These are phyloP conservation scores for Lithobates pipiens DNA, from an alignment of 2,797 vertebrate genomes.

Conservation along the genomic window DNA sequence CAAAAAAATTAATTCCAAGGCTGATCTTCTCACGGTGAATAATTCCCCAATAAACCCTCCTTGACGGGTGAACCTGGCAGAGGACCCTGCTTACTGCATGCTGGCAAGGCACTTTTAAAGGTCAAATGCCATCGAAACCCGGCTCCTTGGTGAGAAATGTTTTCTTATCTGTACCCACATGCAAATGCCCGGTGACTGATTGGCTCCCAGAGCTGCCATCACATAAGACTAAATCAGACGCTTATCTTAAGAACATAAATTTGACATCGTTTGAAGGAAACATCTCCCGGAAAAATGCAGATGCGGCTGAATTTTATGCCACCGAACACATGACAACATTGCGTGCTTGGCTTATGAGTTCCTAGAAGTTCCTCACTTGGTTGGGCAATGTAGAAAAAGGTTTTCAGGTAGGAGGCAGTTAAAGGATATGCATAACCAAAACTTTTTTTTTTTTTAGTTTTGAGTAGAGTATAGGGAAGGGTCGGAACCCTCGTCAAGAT, in stretches of 20 bases:
- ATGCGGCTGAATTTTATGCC: neutral
- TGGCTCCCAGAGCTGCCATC: constrained; percentile 51
- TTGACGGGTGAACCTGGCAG: constrained; percentile 33
- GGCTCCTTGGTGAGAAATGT: constrained; percentile 34
- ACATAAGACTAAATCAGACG: constrained; percentile 6
- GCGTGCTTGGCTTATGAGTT: too few species aligned
- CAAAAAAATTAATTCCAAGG: neutral
- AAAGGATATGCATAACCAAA: too few species aligned
- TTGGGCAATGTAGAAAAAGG: too few species aligned
- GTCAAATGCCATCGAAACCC: constrained; percentile 45
- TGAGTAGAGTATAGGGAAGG: too few species aligned
- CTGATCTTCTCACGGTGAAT: constrained; percentile 29
- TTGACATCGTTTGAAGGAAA: neutral
- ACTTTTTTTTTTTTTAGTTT: too few species aligned
- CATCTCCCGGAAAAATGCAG: neutral
- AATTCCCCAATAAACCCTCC: constrained; percentile 34
- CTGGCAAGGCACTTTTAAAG: constrained; percentile 50
- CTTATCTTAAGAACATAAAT: constrained; percentile 13
- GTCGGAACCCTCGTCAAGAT: too few species aligned
- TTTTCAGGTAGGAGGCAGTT: too few species aligned
- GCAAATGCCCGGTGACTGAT: constrained; percentile 25
- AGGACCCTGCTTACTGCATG: constrained; percentile 6
- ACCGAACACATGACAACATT: neutral
- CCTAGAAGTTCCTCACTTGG: too few species aligned
- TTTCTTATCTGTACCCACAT: neutral